Conservation (phyloP, 2,888 invertebrate species). For the Diplolepis rosae region DNA sequence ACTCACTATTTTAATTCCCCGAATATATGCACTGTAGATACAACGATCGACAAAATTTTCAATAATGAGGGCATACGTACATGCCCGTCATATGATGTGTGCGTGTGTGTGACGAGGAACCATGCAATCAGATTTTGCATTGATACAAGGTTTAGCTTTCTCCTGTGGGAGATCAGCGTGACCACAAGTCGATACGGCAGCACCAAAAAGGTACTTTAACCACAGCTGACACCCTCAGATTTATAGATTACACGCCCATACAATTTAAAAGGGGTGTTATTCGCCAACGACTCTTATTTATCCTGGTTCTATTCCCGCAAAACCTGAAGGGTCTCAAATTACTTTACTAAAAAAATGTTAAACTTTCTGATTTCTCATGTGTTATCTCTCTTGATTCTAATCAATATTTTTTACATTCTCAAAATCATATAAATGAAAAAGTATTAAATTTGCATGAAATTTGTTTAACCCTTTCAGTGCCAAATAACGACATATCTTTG, state of each 20-base stretch:
- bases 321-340: neutral
- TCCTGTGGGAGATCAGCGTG: conserved; percentile 24
- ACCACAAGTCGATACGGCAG: conserved; percentile 19
- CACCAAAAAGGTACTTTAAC: conserved; percentile 21
- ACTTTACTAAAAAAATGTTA: neutral
- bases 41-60: no score
- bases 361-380: no score
- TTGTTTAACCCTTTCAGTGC: no score
- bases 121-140: conserved; percentile 32
- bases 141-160: conserved; percentile 18
- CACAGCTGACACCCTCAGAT: conserved; percentile 29
- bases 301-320: neutral
- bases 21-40: no score
- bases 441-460: no score
- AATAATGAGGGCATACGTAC: no score
- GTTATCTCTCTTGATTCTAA: no score
- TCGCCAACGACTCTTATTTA: conserved; percentile 17
- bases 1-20: no score
- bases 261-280: conserved; percentile 16
- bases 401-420: no score
- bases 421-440: no score
- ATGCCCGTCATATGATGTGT: conserved; percentile 11
- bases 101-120: conserved; percentile 5
- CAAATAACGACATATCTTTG: no score
- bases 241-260: conserved; percentile 29